These are phyloP conservation scores for Cheirogaleus major DNA, from an alignment of 2,797 vertebrate genomes.

Conservation along the genomic window DNA sequence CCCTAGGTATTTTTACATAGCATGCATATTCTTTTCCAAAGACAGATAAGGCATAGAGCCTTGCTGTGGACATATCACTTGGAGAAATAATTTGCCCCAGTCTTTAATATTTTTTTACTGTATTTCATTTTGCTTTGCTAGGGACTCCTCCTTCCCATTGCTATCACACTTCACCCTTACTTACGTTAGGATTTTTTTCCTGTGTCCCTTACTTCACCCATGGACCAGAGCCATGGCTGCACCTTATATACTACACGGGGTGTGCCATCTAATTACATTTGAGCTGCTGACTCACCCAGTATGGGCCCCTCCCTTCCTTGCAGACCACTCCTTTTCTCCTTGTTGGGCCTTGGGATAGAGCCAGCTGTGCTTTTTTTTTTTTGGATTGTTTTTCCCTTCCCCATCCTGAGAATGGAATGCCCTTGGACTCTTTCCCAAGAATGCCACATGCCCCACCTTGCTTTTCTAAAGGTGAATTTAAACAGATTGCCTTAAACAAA, in stretches of 20 bases:
- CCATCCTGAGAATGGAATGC: constrained; percentile 16
- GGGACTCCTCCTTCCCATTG: background rate
- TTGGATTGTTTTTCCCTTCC: background rate
- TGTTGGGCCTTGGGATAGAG: background rate
- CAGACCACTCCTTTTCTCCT: background rate
- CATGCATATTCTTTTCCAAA: background rate
- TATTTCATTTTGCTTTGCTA: background rate
- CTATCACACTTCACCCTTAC: background rate
- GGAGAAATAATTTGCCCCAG: background rate
- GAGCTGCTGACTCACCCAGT: background rate
- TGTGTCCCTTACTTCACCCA: background rate
- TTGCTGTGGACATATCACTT: background rate
- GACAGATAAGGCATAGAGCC: background rate
- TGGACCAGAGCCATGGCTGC: background rate
- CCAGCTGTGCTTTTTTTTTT: background rate
- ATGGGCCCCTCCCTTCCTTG: background rate
- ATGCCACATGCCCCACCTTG: background rate
- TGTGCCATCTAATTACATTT: background rate
- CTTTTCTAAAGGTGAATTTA: constrained; percentile 8
- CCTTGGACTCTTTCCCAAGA: background rate
- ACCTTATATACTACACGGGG: background rate
- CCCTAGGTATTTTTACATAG: background rate
- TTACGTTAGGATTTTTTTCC: background rate
- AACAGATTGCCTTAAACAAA: background rate
- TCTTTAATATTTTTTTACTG: background rate